phyloP scores from a whole-genome alignment of 2,113 vertebrate species.

The Sialia sialis region DNA sequence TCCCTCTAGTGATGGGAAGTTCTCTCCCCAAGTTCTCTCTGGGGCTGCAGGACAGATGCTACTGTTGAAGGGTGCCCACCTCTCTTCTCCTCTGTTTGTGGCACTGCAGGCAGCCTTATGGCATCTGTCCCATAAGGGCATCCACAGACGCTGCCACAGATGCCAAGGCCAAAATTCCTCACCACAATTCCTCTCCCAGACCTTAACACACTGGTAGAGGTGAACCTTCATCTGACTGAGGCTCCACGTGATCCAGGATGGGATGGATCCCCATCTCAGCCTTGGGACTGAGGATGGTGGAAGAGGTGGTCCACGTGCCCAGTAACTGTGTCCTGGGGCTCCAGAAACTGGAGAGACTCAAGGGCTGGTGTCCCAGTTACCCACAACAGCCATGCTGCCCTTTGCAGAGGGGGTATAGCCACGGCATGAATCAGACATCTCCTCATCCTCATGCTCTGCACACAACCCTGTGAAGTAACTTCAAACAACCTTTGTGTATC shows the following conservation, averaged over 20 bases:
- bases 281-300: neutral
- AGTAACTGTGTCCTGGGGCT: neutral
- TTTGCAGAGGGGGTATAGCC: rapidly evolving
- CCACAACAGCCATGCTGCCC: neutral
- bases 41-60: neutral
- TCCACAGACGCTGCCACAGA: neutral
- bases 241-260: rapidly evolving
- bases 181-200: neutral
- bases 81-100: neutral
- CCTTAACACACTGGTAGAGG: rapidly evolving
- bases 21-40: neutral
- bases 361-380: neutral
- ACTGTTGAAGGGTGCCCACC: neutral
- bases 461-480: neutral
- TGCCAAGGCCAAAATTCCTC: neutral
- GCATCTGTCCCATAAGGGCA: neutral
- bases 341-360: neutral
- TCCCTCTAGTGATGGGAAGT: neutral
- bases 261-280: neutral
- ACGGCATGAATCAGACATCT: rapidly evolving
- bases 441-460: rapidly evolving
- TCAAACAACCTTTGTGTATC: neutral
- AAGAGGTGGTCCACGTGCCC: rapidly evolving
- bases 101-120: rapidly evolving
- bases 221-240: neutral